Evolutionary conservation across 2,113 vertebrate species (phyloP), one percentile per base, ranked within the genome.

Genomic region (Apteryx mantelli): DNA sequence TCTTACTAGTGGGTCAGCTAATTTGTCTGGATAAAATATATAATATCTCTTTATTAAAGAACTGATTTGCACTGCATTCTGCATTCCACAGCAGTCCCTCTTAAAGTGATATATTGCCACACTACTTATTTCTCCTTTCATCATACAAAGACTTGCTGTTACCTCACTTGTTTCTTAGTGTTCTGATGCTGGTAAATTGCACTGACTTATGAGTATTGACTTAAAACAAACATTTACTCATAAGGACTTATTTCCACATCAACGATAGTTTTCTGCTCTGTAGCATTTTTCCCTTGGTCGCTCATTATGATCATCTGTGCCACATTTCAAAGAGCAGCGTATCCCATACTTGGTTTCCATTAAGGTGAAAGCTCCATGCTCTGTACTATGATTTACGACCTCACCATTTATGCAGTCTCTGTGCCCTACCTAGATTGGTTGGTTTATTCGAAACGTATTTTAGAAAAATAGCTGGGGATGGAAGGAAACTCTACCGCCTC

Each of bases 231-330:
- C 92, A 97, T 95, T 97, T 97, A 93, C 84, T 92, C 76, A 16
- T 90, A 97, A 97, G 88, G 97, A 96, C 95, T 98, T 96, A 97
- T 97, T 98, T 97, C 94, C 96, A 97, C 94, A 97, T 97, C 95
- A 92, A 16, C 0, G 22, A 76, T 85, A 80, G 87, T 95, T 97
- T 97, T 98, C 85, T 95, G 46, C 56, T 95, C 70, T 76, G 73
- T 44, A 66, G 38, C 70, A 32, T 88, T 97, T 95, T 50, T 85
- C 89, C 34, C 53, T 63, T 83, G 25, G 74, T 76, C 68, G n/a
- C 83, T 93, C n/a, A 2, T 93, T 95, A 69, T 71, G 96, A 95
- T 97, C 94, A 94, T 96, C 93, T 95, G 90, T 97, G 93, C 89
- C 88, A 71, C 90, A 79, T 97, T 97, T 97, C 95, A 95, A 96